These are phyloP conservation scores for Myathropa florea DNA, from an alignment of 2,888 invertebrate species.

Conservation along the genomic window DNA sequence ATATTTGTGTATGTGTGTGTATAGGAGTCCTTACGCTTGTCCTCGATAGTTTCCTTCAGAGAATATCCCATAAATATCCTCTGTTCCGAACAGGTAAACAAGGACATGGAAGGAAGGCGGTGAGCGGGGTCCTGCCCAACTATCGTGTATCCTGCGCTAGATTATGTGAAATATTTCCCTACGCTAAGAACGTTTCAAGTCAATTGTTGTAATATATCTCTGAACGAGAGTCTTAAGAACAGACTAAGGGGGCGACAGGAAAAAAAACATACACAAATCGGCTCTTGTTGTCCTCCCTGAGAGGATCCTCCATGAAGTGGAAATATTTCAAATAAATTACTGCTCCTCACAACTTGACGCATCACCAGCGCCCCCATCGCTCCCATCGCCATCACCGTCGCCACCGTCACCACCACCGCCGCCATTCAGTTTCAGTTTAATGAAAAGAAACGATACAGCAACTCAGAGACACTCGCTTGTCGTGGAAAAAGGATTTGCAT, in stretches of 20 bases:
- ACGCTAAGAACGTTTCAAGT: slow-evolving; percentile 42
- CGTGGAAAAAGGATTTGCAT: slow-evolving; percentile 41
- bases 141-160: slow-evolving; percentile 11
- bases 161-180: slow-evolving; percentile 60
- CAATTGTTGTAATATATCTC: slow-evolving; percentile 60
- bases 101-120: not conserved
- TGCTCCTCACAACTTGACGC: not conserved
- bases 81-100: slow-evolving; percentile 30
- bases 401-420: not conserved
- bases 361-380: not conserved
- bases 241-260: not conserved
- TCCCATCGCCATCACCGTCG: not conserved
- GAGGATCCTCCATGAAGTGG: slow-evolving; percentile 36
- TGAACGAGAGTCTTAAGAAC: not conserved
- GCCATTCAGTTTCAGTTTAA: slow-evolving; percentile 15
- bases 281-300: slow-evolving; percentile 33
- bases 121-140: not conserved
- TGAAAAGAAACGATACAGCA: slow-evolving; percentile 38
- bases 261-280: not conserved
- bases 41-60: slow-evolving; percentile 38
- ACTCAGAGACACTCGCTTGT: slow-evolving; percentile 11
- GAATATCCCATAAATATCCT: slow-evolving; percentile 43
- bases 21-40: not conserved
- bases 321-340: slow-evolving; percentile 65
- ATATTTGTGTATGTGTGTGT: not conserved